Evolutionary conservation across 1,140 invertebrate genomes (phyloP).

Genomic region (Leucophenga varia): DNA sequence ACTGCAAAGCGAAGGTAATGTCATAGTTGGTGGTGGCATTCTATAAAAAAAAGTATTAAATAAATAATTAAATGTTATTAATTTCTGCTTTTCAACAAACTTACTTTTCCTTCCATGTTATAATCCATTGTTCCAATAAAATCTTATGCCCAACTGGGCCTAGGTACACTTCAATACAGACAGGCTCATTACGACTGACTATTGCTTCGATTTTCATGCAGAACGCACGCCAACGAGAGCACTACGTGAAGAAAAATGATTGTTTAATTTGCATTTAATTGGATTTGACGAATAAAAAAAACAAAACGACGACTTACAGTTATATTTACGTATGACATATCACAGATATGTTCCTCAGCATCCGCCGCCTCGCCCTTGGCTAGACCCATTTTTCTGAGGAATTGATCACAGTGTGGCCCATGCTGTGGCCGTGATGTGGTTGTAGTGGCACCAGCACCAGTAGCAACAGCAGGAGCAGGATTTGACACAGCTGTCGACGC

Average conservation of each 20-base stretch:
- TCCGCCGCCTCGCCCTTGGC: slow-evolving; percentile 46
- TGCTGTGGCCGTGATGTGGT: slow-evolving; percentile 35
- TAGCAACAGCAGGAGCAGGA: too few species aligned
- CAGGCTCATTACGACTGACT: slow-evolving; percentile 41
- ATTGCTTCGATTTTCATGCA: slow-evolving; percentile 50
- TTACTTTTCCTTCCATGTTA: slow-evolving; percentile 49
- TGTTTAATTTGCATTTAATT: background rate
- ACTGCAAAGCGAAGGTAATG: slow-evolving; percentile 76
- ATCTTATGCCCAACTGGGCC: slow-evolving; percentile 51
- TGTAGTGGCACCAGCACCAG: background rate
- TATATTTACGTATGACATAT: slow-evolving; percentile 55
- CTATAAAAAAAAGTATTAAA: slow-evolving; percentile 34
- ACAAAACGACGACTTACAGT: slow-evolving; percentile 33
- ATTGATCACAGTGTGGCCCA: slow-evolving; percentile 57
- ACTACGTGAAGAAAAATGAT: slow-evolving; percentile 21
- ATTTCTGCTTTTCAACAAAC: slow-evolving; percentile 2
- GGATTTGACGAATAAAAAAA: slow-evolving; percentile 1
- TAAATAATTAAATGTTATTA: slow-evolving; percentile 2
- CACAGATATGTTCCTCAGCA: slow-evolving; percentile 55
- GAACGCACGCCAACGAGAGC: slow-evolving; percentile 51
- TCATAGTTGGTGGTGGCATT: slow-evolving; percentile 59
- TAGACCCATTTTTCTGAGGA: slow-evolving; percentile 54
- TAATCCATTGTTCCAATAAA: slow-evolving; percentile 54
- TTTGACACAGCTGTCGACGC: too few species aligned
- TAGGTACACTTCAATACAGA: slow-evolving; percentile 55